These are phyloP conservation scores for Coregonus suidteri DNA, from an alignment of 2,797 vertebrate species.

Conservation along the genomic window DNA sequence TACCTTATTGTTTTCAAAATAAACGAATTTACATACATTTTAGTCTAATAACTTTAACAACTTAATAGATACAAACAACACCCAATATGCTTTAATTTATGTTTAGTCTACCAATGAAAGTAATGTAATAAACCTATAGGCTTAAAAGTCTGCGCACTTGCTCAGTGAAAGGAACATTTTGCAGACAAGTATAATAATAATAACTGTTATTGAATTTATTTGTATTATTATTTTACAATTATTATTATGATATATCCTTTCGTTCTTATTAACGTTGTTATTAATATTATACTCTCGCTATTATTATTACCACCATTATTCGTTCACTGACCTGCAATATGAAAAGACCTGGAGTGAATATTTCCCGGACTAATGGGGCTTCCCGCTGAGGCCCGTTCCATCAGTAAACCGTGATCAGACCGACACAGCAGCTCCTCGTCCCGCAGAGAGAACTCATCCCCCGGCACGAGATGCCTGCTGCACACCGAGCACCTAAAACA, in stretches of 20 bases:
- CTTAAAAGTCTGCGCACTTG: not conserved
- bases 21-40: too few relatives aligned
- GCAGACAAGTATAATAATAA: too few relatives aligned
- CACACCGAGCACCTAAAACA: slow-evolving; percentile 96
- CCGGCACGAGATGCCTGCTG: slow-evolving; percentile 91
- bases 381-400: slow-evolving; percentile 78
- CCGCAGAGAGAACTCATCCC: slow-evolving; percentile 93
- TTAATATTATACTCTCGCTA: slow-evolving; percentile 15
- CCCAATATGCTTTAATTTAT: not conserved
- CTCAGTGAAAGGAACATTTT: not conserved
- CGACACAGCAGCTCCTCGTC: slow-evolving; percentile 92
- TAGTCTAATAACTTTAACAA: too few relatives aligned
- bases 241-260: not conserved
- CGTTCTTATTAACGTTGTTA: slow-evolving; percentile 5
- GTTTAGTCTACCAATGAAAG: not conserved
- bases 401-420: slow-evolving; percentile 84
- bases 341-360: slow-evolving; percentile 77
- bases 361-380: slow-evolving; percentile 83
- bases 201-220: too few relatives aligned
- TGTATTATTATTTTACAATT: too few relatives aligned
- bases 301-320: slow-evolving; percentile 10
- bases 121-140: not conserved
- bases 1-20: too few relatives aligned
- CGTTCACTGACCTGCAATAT: slow-evolving; percentile 79
- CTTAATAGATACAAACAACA: not conserved